Evolutionary conservation across 2,113 vertebrate genomes (phyloP).

Genomic region (Vicugna pacos): DNA sequence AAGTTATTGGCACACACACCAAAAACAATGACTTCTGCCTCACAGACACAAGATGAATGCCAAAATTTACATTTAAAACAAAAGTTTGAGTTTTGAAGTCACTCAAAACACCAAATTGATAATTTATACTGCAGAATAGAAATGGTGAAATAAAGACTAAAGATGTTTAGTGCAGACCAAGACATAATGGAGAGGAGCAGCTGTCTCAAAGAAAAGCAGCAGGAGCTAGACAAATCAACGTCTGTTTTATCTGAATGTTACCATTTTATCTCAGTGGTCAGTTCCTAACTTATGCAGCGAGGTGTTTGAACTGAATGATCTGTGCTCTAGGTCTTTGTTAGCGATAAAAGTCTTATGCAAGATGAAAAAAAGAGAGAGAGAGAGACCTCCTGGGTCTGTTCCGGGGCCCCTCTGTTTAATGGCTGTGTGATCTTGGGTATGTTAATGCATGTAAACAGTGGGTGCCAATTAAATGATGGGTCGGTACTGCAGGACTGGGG

Average conservation of each 20-base stretch:
- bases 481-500: rapidly evolving
- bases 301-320: not conserved
- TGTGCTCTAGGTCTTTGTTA: constrained; percentile 46
- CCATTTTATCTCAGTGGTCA: not conserved
- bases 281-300: not conserved
- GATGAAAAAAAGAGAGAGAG: not conserved
- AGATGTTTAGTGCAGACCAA: not conserved
- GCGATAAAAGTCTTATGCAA: not conserved
- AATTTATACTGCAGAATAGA: too few relatives aligned
- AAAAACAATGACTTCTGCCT: constrained; percentile 97
- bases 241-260: not conserved
- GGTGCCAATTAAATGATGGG: not conserved
- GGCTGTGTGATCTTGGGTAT: not conserved
- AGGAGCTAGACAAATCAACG: not conserved
- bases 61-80: constrained; percentile 90
- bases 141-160: constrained; percentile 44
- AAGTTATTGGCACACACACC: constrained; percentile 99
- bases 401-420: rapidly evolving
- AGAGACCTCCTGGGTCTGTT: not conserved
- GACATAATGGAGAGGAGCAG: constrained; percentile 11
- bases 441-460: rapidly evolving
- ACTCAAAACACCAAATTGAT: not conserved
- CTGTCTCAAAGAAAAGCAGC: not conserved
- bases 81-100: not conserved
- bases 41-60: constrained; percentile 96